Conservation (phyloP, 2,888 invertebrate species). For the Eupithecia abbreviata region DNA sequence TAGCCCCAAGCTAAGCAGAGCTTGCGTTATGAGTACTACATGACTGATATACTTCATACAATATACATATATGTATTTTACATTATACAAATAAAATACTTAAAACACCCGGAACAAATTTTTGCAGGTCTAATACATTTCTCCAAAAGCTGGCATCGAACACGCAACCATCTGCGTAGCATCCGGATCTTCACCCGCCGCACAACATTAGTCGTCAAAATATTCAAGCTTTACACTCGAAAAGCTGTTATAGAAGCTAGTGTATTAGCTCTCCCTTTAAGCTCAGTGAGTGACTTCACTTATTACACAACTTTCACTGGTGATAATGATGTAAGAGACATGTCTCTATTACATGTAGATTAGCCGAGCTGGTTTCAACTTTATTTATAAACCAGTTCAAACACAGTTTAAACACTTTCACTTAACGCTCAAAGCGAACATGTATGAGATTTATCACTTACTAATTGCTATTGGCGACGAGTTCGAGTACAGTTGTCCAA, state of each 20-base stretch:
- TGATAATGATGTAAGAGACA: conserved; percentile 36
- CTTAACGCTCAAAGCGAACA: neutral
- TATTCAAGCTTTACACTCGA: neutral
- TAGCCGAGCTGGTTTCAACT: conserved; percentile 23
- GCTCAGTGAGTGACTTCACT: conserved; percentile 36
- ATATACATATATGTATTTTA: too few relatives aligned
- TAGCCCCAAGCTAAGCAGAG: too few relatives aligned
- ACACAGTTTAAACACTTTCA: conserved; percentile 11
- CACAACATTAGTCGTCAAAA: too few relatives aligned
- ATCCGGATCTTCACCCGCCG: too few relatives aligned
- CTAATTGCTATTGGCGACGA: conserved; percentile 6
- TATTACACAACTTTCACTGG: conserved; percentile 44
- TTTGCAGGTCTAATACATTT: neutral
- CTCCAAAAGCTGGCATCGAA: too few relatives aligned
- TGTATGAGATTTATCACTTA: conserved; percentile 6
- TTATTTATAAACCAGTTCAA: conserved; percentile 5
- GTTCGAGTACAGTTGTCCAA: neutral
- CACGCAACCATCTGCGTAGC: too few relatives aligned
- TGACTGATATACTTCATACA: too few relatives aligned
- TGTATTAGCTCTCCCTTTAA: conserved; percentile 14
- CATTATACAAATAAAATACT: too few relatives aligned
- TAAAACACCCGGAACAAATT: too few relatives aligned
- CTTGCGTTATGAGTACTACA: too few relatives aligned
- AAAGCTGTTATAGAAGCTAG: neutral
- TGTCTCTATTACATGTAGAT: conserved; percentile 28